Evolutionary conservation across 2,113 vertebrate species (phyloP), one percentile per base, ranked within the genome.

Genomic region (Centrocercus urophasianus): DNA sequence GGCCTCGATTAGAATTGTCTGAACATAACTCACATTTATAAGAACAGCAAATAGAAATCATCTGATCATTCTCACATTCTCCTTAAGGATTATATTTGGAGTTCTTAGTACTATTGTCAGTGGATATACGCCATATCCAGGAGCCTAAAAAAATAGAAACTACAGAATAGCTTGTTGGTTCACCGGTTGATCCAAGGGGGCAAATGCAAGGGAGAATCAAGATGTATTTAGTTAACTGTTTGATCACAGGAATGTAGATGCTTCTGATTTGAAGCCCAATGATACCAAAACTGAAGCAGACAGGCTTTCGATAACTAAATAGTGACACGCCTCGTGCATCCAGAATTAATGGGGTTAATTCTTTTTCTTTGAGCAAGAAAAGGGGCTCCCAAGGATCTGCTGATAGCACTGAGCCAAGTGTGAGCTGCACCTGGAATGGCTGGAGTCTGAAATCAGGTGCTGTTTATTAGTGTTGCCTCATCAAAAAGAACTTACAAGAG

Each of bases 401-500:
- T 80, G 88, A 88, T 79, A 93, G 10, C 73, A 36, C n/a, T 5
- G 7, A 95, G 56, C 81, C 60, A 85, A 92, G 67, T 34, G 54
- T 73, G 54, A 96, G 64, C 85, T 86, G 65, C 91, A 95, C 94
- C 85, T 95, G 94, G 89, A 93, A 88, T 42, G 42, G 10, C 75
- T 94, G 83, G 54, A 80, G 75, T 84, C 69, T 93, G 81, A 95
- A 92, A 61, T 93, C 81, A 75, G 36, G 61, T 86, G 76, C 48
- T 86, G n/a, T 75, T 94, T 84, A 86, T 84, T 79, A 93, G 65
- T 5, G 0, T 79, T 91, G 65, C 72, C 75, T 93, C 82, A 89
- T 89, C 76, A 89, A 93, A 96, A 88, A 45, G 34, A 74, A 28
- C 79, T 86, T 82, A 88, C 47, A 74, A 24, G n/a, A 83, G 28